Conservation (phyloP, 1,140 invertebrate genomes). For the Brachystomella parvula region DNA sequence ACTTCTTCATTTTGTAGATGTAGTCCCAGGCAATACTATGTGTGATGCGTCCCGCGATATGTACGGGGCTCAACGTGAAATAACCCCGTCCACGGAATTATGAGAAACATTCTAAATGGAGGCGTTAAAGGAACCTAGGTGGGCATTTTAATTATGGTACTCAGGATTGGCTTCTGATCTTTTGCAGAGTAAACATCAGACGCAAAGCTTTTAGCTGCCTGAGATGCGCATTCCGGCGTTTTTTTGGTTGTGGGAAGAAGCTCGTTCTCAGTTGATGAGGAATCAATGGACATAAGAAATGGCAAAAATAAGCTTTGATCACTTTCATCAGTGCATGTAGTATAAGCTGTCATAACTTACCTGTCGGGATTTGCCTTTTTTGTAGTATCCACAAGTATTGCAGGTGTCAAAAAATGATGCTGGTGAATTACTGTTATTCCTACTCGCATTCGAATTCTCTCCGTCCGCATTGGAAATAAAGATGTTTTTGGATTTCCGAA, state of each 20-base stretch:
- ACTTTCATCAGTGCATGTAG: too few relatives aligned
- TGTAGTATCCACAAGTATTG: too few relatives aligned
- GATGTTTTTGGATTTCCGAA: not conserved
- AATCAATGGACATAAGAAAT: not conserved
- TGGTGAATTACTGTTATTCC: not conserved
- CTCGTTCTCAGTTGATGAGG: constrained; percentile 32
- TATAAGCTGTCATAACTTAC: too few relatives aligned
- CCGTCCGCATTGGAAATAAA: not conserved
- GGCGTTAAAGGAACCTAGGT: constrained; percentile 29
- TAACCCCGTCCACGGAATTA: constrained; percentile 24
- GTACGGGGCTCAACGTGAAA: constrained; percentile 32
- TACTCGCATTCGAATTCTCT: not conserved
- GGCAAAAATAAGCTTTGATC: not conserved
- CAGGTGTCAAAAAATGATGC: too few relatives aligned
- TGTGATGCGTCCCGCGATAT: constrained; percentile 78
- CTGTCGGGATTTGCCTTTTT: too few relatives aligned
- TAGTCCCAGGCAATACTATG: constrained; percentile 91
- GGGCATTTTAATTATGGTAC: constrained; percentile 28
- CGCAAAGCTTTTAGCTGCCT: not conserved
- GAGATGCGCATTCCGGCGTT: constrained; percentile 35
- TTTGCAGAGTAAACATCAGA: constrained; percentile 11
- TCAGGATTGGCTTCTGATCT: constrained; percentile 11
- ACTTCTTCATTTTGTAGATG: constrained; percentile 79
- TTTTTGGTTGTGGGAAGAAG: constrained; percentile 36
- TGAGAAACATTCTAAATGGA: constrained; percentile 27